Evolutionary conservation across 2,888 invertebrate genomes (phyloP).

Genomic region (Panorpa germanica): DNA sequence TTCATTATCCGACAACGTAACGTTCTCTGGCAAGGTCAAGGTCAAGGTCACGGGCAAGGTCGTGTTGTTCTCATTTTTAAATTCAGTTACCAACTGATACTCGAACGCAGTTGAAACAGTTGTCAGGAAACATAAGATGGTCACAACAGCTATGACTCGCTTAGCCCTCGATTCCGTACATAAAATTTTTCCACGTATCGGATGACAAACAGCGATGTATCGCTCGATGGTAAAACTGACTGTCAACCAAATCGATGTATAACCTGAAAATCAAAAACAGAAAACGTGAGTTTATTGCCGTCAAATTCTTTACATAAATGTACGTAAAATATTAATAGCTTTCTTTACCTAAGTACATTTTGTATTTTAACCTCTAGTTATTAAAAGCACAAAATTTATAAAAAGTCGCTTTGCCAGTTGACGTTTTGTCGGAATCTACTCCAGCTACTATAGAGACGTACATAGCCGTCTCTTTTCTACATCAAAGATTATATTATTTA

Average conservation of each 20-base stretch:
- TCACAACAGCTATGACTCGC: conserved; percentile 36
- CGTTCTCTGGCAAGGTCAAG: not conserved
- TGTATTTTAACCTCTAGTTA: too few species aligned
- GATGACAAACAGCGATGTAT: conserved; percentile 57
- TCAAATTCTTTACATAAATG: too few species aligned
- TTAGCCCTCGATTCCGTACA: conserved; percentile 53
- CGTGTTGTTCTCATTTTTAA: conserved; percentile 1
- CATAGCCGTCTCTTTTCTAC: too few species aligned
- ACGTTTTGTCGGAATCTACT: too few species aligned
- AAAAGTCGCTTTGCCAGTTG: too few species aligned
- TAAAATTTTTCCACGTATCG: conserved; percentile 44
- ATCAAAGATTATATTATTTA: too few species aligned
- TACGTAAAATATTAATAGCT: too few species aligned
- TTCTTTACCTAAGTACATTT: too few species aligned
- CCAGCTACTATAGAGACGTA: too few species aligned
- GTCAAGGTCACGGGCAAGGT: not conserved
- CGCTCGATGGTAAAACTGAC: conserved; percentile 59
- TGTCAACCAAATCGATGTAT: conserved; percentile 54
- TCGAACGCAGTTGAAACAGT: conserved; percentile 50
- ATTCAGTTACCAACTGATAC: conserved; percentile 24
- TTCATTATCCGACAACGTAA: not conserved
- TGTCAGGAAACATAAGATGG: conserved; percentile 35
- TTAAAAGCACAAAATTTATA: too few species aligned
- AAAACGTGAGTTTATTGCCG: too few species aligned
- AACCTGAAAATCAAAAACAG: conserved; percentile 23